Conservation (phyloP, 2,888 invertebrate species). For the Fragum whitleyi region DNA sequence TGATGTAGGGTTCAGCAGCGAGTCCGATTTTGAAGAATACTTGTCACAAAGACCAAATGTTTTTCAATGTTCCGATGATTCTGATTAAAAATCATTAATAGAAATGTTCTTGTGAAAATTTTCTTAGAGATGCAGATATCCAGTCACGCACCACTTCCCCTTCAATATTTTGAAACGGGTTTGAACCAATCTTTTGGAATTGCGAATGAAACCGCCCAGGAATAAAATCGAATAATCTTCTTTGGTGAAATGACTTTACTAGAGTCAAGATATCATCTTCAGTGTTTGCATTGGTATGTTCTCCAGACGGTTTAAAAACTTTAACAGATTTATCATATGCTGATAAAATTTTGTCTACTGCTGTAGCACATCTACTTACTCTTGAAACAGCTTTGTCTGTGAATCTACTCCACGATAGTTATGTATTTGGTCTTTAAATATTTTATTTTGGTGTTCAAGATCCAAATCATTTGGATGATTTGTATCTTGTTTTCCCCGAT, state of each 20-base stretch:
- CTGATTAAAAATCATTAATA: neutral
- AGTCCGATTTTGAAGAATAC: neutral
- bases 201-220: neutral
- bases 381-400: conserved; percentile 49
- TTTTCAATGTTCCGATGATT: neutral
- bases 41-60: neutral
- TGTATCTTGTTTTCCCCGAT: conserved; percentile 38
- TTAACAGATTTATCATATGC: conserved; percentile 1
- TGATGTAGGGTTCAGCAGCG: neutral
- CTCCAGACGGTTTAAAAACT: conserved; percentile 16
- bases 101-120: neutral
- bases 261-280: neutral
- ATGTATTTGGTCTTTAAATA: conserved; percentile 51
- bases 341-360: neutral
- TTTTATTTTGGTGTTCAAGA: conserved; percentile 54
- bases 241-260: neutral
- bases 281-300: conserved; percentile 34
- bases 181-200: neutral
- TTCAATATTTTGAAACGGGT: neutral
- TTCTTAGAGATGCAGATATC: neutral
- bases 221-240: neutral
- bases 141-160: neutral
- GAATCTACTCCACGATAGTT: conserved; percentile 51
- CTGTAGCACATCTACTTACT: conserved; percentile 37
- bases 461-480: conserved; percentile 62